These are phyloP conservation scores for Linnaemya vulpina DNA, from an alignment of 2,888 invertebrate species.

Conservation along the genomic window DNA sequence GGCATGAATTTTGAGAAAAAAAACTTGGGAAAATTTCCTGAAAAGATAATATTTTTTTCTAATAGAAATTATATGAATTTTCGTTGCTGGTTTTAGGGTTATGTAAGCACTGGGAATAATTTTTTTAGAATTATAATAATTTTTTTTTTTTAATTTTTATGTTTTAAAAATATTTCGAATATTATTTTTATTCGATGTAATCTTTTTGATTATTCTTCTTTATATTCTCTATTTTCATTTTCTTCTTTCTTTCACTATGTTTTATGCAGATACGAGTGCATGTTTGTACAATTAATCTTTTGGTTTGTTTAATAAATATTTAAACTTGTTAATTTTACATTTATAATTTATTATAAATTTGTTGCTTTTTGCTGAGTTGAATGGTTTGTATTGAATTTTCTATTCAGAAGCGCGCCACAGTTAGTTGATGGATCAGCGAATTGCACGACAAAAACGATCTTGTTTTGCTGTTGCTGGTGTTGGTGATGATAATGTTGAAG, in stretches of 20 bases:
- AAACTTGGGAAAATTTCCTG: conserved; percentile 39
- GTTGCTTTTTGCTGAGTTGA: conserved; percentile 38
- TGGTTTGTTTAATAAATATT: conserved; percentile 19
- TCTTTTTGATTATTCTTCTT: background rate
- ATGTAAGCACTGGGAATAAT: conserved; percentile 43
- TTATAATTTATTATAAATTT: conserved; percentile 41
- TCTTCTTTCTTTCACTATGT: conserved; percentile 1
- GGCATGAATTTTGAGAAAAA: conserved; percentile 49
- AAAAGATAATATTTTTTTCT: conserved; percentile 43
- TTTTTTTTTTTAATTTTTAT: conserved; percentile 23
- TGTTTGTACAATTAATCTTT: conserved; percentile 3
- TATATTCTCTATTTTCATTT: background rate
- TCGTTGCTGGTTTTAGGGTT: conserved; percentile 35
- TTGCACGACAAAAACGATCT: conserved; percentile 63
- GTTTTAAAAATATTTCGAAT: conserved; percentile 8
- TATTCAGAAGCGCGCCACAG: conserved; percentile 56
- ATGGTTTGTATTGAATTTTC: conserved; percentile 41
- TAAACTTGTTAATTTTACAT: conserved; percentile 43
- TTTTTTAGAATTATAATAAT: background rate
- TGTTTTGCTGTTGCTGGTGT: conserved; percentile 28
- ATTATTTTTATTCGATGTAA: background rate
- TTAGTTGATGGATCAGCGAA: conserved; percentile 52
- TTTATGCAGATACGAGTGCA: conserved; percentile 1
- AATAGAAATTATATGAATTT: conserved; percentile 44
- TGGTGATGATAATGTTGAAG: conserved; percentile 54